Base-by-base conservation (phyloP, 1,140 invertebrate genomes). In the Drosophila ficusphila region DNA sequence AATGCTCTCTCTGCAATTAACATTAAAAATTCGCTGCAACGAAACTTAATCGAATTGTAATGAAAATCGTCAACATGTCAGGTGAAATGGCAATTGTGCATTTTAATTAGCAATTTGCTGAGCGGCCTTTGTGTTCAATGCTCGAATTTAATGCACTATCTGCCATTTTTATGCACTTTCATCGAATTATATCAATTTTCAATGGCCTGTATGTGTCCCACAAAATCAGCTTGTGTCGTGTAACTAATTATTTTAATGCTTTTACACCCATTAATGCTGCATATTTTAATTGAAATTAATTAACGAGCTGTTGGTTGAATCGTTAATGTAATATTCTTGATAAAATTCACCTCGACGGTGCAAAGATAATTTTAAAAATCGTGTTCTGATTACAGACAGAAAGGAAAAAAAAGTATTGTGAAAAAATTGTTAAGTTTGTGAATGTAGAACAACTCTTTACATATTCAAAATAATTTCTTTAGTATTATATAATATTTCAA, bases 181-280 rank as follows among this genome's bases (percentile, higher is more conserved):
- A 73, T 86, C 65, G 61, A 49, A 79, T 73, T 69, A 73, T 58
- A 61, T 76, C 60, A 60, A 49, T 54, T 62, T 42, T 18, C 36
- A 71, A 42, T 49, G 49, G 18, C 25, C n/a, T 29, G 11, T 38
- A 16, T 19, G 36, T 27, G n/a, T 27, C 18, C 42, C 14, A 29
- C 52, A 56, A 39, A 48, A 29, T 29, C 36, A 27, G 39, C 41
- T 47, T 44, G 58, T 52, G 36, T 34, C 69, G 62, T 81, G 72
- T 81, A 85, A 86, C 76, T 86, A 79, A 85, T 86, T 85, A 86
- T 86, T 85, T 70, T 73, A 85, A 85, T 85, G 58, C 58, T 81
- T 62, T 85, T 85, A 76, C 41, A 39, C 31, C 39, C 64, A 85
- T 85, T 85, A 85, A 83, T 54, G 58, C 31, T 51, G 23, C 72